phyloP scores from a whole-genome alignment of 2,888 invertebrate species.

The Desoria tigrina region DNA sequence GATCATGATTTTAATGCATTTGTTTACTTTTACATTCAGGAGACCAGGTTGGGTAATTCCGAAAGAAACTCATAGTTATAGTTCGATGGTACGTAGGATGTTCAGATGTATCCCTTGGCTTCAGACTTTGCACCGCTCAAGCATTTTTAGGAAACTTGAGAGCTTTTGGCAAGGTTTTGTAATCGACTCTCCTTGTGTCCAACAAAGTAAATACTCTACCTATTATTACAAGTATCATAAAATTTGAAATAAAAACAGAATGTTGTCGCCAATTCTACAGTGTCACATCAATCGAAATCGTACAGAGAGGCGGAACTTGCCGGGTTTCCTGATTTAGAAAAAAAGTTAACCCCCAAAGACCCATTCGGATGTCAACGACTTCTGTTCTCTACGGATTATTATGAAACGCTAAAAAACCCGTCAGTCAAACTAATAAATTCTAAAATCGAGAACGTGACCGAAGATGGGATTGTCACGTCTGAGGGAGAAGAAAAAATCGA shows the following conservation, averaged over 20 bases:
- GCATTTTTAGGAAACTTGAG: too few species aligned
- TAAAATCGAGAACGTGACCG: neutral
- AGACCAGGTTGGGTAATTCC: neutral
- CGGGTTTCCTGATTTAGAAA: neutral
- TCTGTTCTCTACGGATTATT: slow-evolving; percentile 5
- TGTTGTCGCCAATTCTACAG: too few species aligned
- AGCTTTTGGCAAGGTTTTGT: too few species aligned
- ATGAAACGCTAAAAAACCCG: neutral
- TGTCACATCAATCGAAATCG: too few species aligned
- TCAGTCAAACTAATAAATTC: neutral
- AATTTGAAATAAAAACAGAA: too few species aligned
- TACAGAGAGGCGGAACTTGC: too few species aligned
- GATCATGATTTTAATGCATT: neutral
- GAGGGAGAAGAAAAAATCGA: slow-evolving; percentile 17
- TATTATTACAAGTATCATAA: too few species aligned
- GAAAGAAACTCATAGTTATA: neutral
- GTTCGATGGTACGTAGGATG: neutral
- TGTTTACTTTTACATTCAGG: neutral
- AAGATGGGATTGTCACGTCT: slow-evolving; percentile 11
- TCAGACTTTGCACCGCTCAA: neutral
- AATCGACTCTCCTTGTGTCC: too few species aligned
- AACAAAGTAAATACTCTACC: too few species aligned
- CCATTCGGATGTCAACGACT: slow-evolving; percentile 13
- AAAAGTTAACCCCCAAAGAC: neutral
- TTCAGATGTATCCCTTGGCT: neutral